A percentile compares a stretch with the other conserved stretches of the same genome.
phyloP scores from a whole-genome alignment of 2,797 vertebrate species.

The Odontamblyopus lacepedii region DNA sequence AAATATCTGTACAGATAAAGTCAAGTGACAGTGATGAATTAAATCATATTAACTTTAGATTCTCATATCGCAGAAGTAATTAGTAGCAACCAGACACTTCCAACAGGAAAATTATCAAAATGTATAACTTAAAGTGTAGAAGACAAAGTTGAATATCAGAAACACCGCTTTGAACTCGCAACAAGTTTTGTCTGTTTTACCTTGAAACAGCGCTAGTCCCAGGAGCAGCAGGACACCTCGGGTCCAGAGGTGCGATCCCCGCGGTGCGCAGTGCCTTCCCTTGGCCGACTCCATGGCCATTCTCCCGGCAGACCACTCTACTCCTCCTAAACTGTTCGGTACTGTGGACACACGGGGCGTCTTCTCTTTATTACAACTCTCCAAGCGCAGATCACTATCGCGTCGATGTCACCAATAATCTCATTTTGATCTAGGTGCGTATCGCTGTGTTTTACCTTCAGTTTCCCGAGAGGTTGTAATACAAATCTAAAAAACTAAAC shows the following conservation, averaged over 20 bases:
- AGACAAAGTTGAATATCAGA: neutral
- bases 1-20: neutral
- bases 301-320: slow-evolving; percentile 10
- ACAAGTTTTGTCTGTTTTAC: slow-evolving; percentile 64
- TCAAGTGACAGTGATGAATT: neutral
- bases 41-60: neutral
- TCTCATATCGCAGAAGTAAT: neutral
- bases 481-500: slow-evolving; percentile 16
- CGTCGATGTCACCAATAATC: slow-evolving; percentile 46
- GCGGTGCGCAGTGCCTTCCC: slow-evolving; percentile 38
- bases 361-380: neutral
- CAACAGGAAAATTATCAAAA: too few species aligned
- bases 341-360: neutral
- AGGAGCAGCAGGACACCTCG: slow-evolving; percentile 54
- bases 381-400: slow-evolving; percentile 37
- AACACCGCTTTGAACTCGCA: slow-evolving; percentile 28
- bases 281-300: slow-evolving; percentile 57
- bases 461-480: slow-evolving; percentile 50
- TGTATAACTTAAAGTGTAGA: neutral
- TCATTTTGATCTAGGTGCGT: slow-evolving; percentile 53
- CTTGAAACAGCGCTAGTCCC: slow-evolving; percentile 58
- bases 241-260: slow-evolving; percentile 52
- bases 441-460: slow-evolving; percentile 48
- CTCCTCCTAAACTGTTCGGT: slow-evolving; percentile 40
- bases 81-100: neutral